Evolutionary conservation across 2,113 vertebrate species (phyloP).

Genomic region (Agelaius tricolor): DNA sequence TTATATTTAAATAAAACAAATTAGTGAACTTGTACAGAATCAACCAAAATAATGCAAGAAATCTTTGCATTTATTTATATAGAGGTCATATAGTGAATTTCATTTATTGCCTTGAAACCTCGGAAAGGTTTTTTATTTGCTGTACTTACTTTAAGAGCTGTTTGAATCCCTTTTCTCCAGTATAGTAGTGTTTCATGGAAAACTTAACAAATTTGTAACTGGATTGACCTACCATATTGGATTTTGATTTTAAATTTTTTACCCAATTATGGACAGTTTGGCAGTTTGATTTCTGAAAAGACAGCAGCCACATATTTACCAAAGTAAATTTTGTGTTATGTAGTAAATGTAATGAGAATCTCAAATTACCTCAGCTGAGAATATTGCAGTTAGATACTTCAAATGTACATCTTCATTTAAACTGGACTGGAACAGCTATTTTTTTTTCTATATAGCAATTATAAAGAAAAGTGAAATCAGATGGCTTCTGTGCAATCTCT

Average conservation of each 20-base stretch:
- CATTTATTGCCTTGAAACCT: not conserved
- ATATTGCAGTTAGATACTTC: not conserved
- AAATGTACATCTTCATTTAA: not conserved
- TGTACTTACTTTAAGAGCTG: not conserved
- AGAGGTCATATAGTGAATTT: not conserved
- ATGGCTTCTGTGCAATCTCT: not conserved
- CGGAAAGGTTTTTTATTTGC: not conserved
- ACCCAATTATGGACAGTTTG: not conserved
- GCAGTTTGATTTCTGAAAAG: not conserved
- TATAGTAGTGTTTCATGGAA: not conserved
- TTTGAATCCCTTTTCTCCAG: not conserved
- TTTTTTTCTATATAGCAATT: not conserved
- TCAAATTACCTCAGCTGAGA: not conserved
- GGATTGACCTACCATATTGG: not conserved
- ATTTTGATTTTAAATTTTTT: not conserved
- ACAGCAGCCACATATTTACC: not conserved
- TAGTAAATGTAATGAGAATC: not conserved
- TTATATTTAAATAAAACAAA: conserved; percentile 62
- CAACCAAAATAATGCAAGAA: conserved; percentile 42
- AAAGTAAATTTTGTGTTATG: not conserved
- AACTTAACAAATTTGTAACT: not conserved
- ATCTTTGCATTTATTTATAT: conserved; percentile 47
- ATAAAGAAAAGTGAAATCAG: not conserved
- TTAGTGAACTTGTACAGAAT: conserved; percentile 45
- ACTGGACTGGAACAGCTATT: not conserved